Conservation (phyloP, 2,888 invertebrate species). For the Melanostoma scalare region DNA sequence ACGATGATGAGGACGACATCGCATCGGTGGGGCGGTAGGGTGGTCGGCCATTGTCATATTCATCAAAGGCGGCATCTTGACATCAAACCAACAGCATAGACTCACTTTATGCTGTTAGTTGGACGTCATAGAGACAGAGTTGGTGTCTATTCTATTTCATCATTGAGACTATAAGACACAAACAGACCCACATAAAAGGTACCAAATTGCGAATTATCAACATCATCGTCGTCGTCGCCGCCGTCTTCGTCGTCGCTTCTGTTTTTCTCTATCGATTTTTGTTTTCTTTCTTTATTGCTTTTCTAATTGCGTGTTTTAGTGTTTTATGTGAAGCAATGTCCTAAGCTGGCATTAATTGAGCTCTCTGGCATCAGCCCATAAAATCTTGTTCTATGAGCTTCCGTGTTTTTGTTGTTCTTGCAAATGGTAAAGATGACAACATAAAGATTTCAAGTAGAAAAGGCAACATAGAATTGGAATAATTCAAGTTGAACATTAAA, state of each 20-base stretch:
- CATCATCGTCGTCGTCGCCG: neutral
- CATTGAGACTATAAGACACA: conserved; percentile 42
- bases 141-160: conserved; percentile 42
- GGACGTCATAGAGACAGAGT: conserved; percentile 53
- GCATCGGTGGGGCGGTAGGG: neutral
- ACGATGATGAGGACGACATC: neutral
- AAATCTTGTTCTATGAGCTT: neutral
- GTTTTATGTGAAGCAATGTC: conserved; percentile 53
- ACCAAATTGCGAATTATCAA: conserved; percentile 59
- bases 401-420: too few relatives aligned
- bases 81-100: conserved; percentile 45
- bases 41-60: conserved; percentile 47
- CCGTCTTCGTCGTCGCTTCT: conserved; percentile 6
- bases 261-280: conserved; percentile 65
- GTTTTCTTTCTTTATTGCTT: conserved; percentile 16
- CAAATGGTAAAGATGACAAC: too few relatives aligned
- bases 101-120: conserved; percentile 31
- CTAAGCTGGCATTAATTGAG: conserved; percentile 41
- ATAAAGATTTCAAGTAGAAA: too few relatives aligned
- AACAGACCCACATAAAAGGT: conserved; percentile 24
- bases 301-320: conserved; percentile 16
- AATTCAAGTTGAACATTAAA: too few relatives aligned
- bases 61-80: conserved; percentile 69
- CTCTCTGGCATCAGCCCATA: conserved; percentile 9
- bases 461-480: too few relatives aligned